Evolutionary conservation across 2,797 vertebrate species (phyloP), one percentile per base, ranked within the genome.

Genomic region (Eulemur rubriventer): DNA sequence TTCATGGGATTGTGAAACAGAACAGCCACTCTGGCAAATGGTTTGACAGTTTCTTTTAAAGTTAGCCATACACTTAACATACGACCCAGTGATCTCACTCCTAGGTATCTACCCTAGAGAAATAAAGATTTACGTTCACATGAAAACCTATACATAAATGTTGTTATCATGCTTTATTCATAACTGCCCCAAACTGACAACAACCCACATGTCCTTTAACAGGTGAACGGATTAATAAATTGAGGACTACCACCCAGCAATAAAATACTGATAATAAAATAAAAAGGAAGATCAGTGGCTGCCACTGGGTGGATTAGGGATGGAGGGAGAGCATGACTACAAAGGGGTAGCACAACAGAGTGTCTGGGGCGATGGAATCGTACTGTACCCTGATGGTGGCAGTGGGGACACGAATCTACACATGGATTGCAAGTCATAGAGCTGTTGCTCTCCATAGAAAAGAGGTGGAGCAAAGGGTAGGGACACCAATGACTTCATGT

Each of bases 41-140:
- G 17, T 57, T 57, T 81, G 38, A 18, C 30, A 81, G 38, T 91
- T 92, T 81, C 22, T 35, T 24, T 55, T 61, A 35, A 91, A 90
- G 63, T 63, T 28, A 50, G 38, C 70, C 24, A 79, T 16, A 63
- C 17, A 35, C 55, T 80, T 61, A 59, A 80, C 22, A 75, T 24
- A 67, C 24, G 16, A 69, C 24, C 50, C 78, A 41, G 33, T 24
- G 67, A 67, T 80, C 75, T 91, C 43, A 69, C 50, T 79, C 14
- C 11, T 33, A 48, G 10, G 17, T 80, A 67, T 67, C 82, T 61
- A 65, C 14, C 20, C 48, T 10, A 81, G 59, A 94, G 20, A 94
- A 87, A 87, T 61, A 48, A 55, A 38, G 20, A 91, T 43, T 35
- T 43, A 48, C 22, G 38, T 76, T 82, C 50, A 63, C 2, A 46